These are phyloP conservation scores for Lucifuga dentata DNA, from an alignment of 2,113 vertebrate genomes.

Conservation along the genomic window DNA sequence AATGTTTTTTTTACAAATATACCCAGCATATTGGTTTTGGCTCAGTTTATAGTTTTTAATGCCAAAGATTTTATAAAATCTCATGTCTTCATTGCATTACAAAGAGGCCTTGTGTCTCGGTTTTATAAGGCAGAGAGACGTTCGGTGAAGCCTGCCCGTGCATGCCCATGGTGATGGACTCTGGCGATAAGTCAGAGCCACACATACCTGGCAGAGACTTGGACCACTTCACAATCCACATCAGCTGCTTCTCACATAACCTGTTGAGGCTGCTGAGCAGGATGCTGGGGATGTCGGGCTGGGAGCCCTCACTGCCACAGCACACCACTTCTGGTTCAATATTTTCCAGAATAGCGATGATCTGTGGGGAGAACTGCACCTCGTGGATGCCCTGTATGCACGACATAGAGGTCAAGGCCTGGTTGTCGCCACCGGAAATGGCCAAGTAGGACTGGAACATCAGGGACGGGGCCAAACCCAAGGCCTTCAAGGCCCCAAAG, in stretches of 20 bases:
- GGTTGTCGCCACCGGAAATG: constrained; percentile 83
- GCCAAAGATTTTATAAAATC: not conserved
- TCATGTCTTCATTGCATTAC: not conserved
- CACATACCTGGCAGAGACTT: constrained; percentile 98
- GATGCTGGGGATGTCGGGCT: constrained; percentile 87
- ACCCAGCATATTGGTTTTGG: not conserved
- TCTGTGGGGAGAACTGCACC: constrained; percentile 87
- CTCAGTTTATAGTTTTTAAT: not conserved
- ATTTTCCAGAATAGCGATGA: constrained; percentile 90
- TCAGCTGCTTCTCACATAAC: constrained; percentile 94
- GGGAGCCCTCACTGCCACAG: constrained; percentile 90
- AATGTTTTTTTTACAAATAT: too few species aligned
- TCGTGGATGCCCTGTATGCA: constrained; percentile 87
- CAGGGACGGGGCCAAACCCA: constrained; percentile 85
- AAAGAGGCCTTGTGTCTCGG: not conserved
- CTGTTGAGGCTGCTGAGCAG: constrained; percentile 94
- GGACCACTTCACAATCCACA: constrained; percentile 97
- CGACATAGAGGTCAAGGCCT: constrained; percentile 83
- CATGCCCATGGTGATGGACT: constrained; percentile 44
- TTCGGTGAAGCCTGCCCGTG: not conserved
- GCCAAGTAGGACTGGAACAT: constrained; percentile 85
- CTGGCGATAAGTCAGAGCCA: constrained; percentile 34
- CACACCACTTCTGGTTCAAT: constrained; percentile 94
- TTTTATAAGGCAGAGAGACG: constrained; percentile 29
- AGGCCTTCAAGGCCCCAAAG: constrained; percentile 89